Percentiles rank a stretch among this genome's conserved stretches.
phyloP scores from a whole-genome alignment of 1,140 invertebrate species.

The Drosophila nebulosa region DNA sequence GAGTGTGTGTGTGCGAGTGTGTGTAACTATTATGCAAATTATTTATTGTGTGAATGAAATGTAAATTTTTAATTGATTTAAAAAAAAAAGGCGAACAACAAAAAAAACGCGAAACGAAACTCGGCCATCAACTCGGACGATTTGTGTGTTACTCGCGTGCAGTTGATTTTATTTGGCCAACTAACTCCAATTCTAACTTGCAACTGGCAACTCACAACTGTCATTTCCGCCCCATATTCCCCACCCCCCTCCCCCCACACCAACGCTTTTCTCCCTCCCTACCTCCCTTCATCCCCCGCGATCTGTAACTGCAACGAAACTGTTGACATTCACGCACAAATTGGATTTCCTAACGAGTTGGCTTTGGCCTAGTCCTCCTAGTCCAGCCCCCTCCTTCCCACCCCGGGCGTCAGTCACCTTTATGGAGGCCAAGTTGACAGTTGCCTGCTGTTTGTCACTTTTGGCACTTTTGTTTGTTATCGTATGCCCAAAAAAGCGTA shows the following conservation, averaged over 20 bases:
- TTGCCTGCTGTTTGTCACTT: conserved; percentile 75
- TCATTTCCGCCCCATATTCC: too few relatives aligned
- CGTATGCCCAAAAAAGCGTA: conserved; percentile 28
- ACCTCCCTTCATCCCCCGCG: too few relatives aligned
- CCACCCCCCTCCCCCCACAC: too few relatives aligned
- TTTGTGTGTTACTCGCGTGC: conserved; percentile 20
- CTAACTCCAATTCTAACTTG: conserved; percentile 26
- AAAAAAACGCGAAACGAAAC: conserved; percentile 18
- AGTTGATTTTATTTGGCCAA: conserved; percentile 14
- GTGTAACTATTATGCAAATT: conserved; percentile 66
- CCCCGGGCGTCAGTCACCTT: not conserved
- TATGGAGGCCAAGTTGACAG: conserved; percentile 40
- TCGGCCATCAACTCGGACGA: conserved; percentile 58
- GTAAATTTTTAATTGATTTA: conserved; percentile 76
- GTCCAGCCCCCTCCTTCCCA: not conserved
- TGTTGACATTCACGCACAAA: conserved; percentile 77
- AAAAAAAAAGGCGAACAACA: conserved; percentile 8
- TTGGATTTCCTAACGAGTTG: conserved; percentile 75
- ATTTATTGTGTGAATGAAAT: conserved; percentile 75
- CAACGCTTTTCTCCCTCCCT: too few relatives aligned
- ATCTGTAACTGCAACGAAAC: conserved; percentile 53
- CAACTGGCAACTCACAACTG: too few relatives aligned
- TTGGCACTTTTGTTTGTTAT: conserved; percentile 78
- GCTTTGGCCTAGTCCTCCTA: not conserved
- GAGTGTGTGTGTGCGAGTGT: conserved; percentile 3